phyloP scores from a whole-genome alignment of 2,888 invertebrate species.

The Sarcophaga carnaria region DNA sequence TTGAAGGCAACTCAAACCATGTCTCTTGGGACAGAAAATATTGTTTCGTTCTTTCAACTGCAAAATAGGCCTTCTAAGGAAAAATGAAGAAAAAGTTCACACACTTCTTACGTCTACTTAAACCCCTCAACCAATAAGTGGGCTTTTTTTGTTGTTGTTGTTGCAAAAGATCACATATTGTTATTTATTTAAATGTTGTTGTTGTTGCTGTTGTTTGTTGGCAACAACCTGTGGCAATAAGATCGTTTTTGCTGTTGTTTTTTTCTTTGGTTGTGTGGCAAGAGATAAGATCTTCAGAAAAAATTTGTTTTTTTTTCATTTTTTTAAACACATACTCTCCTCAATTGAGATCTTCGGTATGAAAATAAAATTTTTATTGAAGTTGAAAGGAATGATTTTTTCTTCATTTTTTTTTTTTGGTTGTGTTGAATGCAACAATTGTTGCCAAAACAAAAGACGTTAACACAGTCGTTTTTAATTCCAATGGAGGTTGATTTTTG shows the following conservation, averaged over 20 bases:
- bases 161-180: slow-evolving; percentile 67
- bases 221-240: slow-evolving; percentile 70
- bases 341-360: slow-evolving; percentile 69
- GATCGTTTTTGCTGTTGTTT: slow-evolving; percentile 45
- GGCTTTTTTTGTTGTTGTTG: not conserved
- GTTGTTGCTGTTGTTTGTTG: slow-evolving; percentile 43
- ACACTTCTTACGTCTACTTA: not conserved
- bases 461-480: slow-evolving; percentile 6
- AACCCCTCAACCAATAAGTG: slow-evolving; percentile 20
- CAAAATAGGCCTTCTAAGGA: no score
- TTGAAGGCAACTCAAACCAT: no score
- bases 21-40: no score
- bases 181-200: not conserved
- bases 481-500: not conserved
- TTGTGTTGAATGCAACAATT: slow-evolving; percentile 51
- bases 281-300: slow-evolving; percentile 61
- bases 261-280: slow-evolving; percentile 8
- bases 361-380: slow-evolving; percentile 65
- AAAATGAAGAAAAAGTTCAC: not conserved
- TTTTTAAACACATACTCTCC: slow-evolving; percentile 62
- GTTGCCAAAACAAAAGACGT: slow-evolving; percentile 63
- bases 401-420: not conserved
- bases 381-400: slow-evolving; percentile 63
- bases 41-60: no score
- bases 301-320: slow-evolving; percentile 29